Percentiles rank a stretch among this genome's conserved stretches.
phyloP scores from a whole-genome alignment of 2,113 vertebrate genomes.

The Eptesicus fuscus region DNA sequence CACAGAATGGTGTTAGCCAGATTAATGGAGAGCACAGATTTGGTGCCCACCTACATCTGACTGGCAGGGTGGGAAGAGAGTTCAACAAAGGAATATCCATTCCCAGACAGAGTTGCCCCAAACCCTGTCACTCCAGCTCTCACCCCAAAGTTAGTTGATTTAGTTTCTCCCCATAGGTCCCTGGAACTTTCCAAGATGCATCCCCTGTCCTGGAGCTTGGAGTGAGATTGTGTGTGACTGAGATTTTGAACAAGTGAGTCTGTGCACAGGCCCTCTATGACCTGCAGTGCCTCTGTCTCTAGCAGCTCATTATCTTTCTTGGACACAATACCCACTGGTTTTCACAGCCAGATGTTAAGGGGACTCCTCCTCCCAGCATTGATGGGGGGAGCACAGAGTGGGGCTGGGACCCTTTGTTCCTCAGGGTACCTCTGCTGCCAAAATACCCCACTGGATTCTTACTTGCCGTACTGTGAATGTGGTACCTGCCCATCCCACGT shows the following conservation, averaged over 20 bases:
- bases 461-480: background rate
- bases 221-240: background rate
- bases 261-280: background rate
- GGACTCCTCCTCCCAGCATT: background rate
- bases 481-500: too few relatives aligned
- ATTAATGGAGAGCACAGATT: background rate
- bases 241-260: background rate
- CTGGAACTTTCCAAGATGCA: background rate
- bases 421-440: background rate
- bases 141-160: background rate
- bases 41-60: background rate
- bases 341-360: background rate
- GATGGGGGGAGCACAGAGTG: background rate
- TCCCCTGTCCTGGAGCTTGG: too few relatives aligned
- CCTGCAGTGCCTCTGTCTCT: background rate
- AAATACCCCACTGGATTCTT: background rate
- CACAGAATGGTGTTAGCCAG: background rate
- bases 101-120: background rate
- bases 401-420: background rate
- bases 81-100: background rate
- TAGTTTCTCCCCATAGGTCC: background rate
- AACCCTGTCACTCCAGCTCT: background rate
- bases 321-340: background rate
- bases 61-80: background rate
- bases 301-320: background rate